Conservation (phyloP, 2,888 invertebrate genomes). For the Apamea sordens region DNA sequence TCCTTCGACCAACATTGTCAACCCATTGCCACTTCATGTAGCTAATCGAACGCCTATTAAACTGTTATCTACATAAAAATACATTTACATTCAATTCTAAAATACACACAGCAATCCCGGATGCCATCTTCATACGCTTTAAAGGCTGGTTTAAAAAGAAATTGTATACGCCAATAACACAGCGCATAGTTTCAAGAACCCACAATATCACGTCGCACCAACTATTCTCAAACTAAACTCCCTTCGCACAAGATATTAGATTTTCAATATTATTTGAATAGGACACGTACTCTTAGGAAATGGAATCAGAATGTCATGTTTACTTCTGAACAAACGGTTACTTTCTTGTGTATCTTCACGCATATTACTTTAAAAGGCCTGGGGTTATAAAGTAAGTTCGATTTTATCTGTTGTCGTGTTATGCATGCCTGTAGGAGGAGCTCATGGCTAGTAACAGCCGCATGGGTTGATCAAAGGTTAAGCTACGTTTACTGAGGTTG, state of each 20-base stretch:
- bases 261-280: constrained; percentile 63
- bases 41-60: neutral
- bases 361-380: constrained; percentile 35
- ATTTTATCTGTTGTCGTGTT: neutral
- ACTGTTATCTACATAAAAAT: neutral
- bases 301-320: constrained; percentile 54
- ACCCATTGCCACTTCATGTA: neutral
- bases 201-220: constrained; percentile 51
- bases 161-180: neutral
- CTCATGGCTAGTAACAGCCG: neutral
- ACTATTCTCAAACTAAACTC: constrained; percentile 51
- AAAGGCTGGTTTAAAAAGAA: neutral
- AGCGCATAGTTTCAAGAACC: constrained; percentile 4
- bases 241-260: constrained; percentile 54
- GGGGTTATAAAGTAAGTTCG: neutral
- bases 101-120: neutral
- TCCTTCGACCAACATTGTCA: neutral
- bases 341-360: constrained; percentile 29
- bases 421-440: neutral
- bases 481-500: neutral
- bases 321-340: constrained; percentile 38
- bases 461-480: neutral
- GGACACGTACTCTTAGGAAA: constrained; percentile 50
- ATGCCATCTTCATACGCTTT: neutral
- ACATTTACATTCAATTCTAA: too few relatives aligned